Percentiles rank a stretch among this genome's conserved stretches.
phyloP scores from a whole-genome alignment of 2,797 vertebrate genomes.

The Psittacula echo region DNA sequence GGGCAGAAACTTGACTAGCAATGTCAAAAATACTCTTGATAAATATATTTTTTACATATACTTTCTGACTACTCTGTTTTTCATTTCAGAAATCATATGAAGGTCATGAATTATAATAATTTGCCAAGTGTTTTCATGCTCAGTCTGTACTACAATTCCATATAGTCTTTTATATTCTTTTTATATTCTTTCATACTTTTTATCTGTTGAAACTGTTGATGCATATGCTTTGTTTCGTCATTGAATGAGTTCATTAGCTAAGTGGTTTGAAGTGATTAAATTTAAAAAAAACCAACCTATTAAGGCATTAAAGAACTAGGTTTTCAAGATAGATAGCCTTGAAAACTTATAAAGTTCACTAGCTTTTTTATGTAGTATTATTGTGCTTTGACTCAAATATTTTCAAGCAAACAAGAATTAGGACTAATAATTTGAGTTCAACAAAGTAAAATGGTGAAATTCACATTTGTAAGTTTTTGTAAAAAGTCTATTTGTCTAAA shows the following conservation, averaged over 20 bases:
- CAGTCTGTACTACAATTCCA: background rate
- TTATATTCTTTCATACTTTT: background rate
- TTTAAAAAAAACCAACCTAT: background rate
- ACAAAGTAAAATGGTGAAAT: background rate
- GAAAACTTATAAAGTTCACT: background rate
- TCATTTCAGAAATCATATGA: background rate
- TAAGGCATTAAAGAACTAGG: background rate
- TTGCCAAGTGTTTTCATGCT: background rate
- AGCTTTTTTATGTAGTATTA: background rate
- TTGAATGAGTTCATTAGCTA: fast-evolving
- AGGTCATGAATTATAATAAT: background rate
- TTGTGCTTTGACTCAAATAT: background rate
- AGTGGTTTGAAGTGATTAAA: background rate
- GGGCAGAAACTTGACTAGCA: background rate
- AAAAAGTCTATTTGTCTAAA: background rate
- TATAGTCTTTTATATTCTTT: background rate
- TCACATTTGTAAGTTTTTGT: background rate
- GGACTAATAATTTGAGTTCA: background rate
- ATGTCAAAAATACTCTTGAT: background rate
- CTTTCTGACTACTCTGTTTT: background rate
- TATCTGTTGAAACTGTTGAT: background rate
- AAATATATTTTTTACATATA: background rate
- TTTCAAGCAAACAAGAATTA: background rate
- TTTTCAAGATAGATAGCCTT: background rate
- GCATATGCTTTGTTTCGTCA: background rate